Percentiles rank a stretch among this genome's conserved stretches.
These are phyloP conservation scores for Spea hammondii DNA, from an alignment of 2,797 vertebrate genomes.

Conservation along the genomic window DNA sequence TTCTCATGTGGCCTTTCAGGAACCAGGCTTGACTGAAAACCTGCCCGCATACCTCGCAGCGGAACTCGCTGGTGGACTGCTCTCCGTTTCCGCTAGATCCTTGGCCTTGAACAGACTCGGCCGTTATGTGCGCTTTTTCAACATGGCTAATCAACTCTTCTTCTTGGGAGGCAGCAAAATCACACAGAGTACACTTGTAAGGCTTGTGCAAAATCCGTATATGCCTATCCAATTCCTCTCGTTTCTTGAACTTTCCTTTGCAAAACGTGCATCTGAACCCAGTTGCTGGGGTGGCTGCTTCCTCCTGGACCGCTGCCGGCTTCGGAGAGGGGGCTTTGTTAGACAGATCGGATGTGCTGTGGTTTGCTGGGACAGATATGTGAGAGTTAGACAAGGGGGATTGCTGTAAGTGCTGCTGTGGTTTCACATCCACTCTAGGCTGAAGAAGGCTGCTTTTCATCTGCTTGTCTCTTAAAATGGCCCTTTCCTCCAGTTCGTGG, in stretches of 20 bases:
- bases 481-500: slow-evolving; percentile 94
- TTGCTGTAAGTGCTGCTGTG: slow-evolving; percentile 75
- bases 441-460: slow-evolving; percentile 88
- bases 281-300: slow-evolving; percentile 77
- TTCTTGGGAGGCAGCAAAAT: slow-evolving; percentile 94
- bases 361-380: slow-evolving; percentile 77
- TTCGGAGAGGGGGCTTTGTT: slow-evolving; percentile 88
- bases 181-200: slow-evolving; percentile 97
- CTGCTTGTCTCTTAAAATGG: slow-evolving; percentile 94
- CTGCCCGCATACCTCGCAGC: slow-evolving; percentile 94
- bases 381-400: slow-evolving; percentile 80
- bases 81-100: slow-evolving; percentile 75
- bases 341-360: slow-evolving; percentile 77
- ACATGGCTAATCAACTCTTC: slow-evolving; percentile 96
- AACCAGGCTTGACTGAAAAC: slow-evolving; percentile 99
- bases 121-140: slow-evolving; percentile 97
- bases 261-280: slow-evolving; percentile 97
- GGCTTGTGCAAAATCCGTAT: slow-evolving; percentile 98
- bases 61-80: slow-evolving; percentile 86
- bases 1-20: slow-evolving; percentile 98
- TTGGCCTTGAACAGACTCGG: slow-evolving; percentile 86
- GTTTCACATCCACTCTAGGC: slow-evolving; percentile 71
- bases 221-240: slow-evolving; percentile 93
- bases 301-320: slow-evolving; percentile 79
- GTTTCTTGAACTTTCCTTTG: slow-evolving; percentile 98